phyloP scores from a whole-genome alignment of 2,113 vertebrate genomes.

The Callospermophilus lateralis region DNA sequence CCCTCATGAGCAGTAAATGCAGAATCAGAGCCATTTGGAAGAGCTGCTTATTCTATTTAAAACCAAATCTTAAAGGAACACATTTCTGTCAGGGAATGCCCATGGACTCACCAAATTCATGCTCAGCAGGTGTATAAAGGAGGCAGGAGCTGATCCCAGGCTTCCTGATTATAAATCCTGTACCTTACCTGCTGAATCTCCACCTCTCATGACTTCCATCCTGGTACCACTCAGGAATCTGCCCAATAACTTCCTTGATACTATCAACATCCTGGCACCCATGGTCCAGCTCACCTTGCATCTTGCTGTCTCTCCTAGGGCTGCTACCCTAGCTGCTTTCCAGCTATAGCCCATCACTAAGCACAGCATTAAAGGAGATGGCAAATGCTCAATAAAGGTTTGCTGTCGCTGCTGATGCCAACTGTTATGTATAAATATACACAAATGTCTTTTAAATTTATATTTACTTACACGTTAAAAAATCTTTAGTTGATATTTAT shows the following conservation, averaged over 20 bases:
- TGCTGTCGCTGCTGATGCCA: not conserved
- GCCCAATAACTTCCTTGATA: not conserved
- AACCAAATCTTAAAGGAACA: conserved; percentile 12
- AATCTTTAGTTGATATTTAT: not conserved
- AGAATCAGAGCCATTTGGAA: not conserved
- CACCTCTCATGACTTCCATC: not conserved
- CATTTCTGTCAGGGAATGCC: not conserved
- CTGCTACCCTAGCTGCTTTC: not conserved
- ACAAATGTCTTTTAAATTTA: not conserved
- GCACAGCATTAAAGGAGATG: fast-evolving
- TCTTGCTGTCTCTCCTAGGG: not conserved
- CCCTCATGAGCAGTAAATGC: not conserved
- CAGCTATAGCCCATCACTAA: not conserved
- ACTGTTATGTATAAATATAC: not conserved
- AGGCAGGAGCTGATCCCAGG: not conserved
- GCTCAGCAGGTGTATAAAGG: not conserved
- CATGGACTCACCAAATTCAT: fast-evolving
- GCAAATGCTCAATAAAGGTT: not conserved
- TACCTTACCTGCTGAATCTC: not conserved
- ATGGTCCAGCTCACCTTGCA: not conserved
- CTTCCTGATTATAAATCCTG: not conserved
- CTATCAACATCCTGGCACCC: too few species aligned
- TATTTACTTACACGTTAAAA: not conserved
- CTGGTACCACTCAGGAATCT: not conserved
- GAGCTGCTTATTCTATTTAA: not conserved